Percentiles rank a stretch among this genome's conserved stretches.
Evolutionary conservation across 2,888 invertebrate genomes (phyloP).

Genomic region (Hirtodrosophila duncani): DNA sequence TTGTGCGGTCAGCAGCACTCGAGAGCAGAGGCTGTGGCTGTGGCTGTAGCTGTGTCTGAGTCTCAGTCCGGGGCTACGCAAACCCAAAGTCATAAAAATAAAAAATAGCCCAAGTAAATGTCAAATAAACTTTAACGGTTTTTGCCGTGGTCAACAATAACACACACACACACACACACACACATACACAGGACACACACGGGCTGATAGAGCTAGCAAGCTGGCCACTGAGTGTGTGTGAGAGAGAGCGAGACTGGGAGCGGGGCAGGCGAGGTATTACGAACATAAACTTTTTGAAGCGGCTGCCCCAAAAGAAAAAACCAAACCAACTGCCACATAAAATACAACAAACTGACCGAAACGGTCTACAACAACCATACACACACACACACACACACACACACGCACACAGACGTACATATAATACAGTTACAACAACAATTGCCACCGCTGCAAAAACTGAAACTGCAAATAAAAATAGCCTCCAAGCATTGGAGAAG

Average conservation of each 20-base stretch:
- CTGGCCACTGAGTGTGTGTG: not conserved
- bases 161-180: not conserved
- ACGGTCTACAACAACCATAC: constrained; percentile 32
- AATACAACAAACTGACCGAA: constrained; percentile 61
- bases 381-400: no score
- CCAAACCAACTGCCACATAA: constrained; percentile 59
- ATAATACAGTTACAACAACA: constrained; percentile 24
- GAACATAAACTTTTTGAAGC: constrained; percentile 35
- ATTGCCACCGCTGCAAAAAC: constrained; percentile 67
- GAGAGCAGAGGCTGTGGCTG: no score
- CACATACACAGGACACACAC: no score
- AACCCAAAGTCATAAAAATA: constrained; percentile 72
- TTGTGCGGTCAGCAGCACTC: constrained; percentile 33
- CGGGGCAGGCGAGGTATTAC: constrained; percentile 25
- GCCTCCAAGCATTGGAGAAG: constrained; percentile 24
- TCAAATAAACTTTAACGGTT: constrained; percentile 74
- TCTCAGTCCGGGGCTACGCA: constrained; percentile 5
- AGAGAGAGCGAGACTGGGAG: constrained; percentile 5
- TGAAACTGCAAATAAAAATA: constrained; percentile 70
- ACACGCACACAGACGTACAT: no score
- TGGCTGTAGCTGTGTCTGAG: constrained; percentile 6
- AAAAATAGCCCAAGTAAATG: constrained; percentile 74
- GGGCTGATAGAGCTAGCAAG: no score
- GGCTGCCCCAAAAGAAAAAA: constrained; percentile 16
- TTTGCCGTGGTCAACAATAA: constrained; percentile 29